A percentile compares a stretch with the other conserved stretches of the same genome.
phyloP scores from a whole-genome alignment of 2,797 vertebrate genomes.

The Dipus sagitta region DNA sequence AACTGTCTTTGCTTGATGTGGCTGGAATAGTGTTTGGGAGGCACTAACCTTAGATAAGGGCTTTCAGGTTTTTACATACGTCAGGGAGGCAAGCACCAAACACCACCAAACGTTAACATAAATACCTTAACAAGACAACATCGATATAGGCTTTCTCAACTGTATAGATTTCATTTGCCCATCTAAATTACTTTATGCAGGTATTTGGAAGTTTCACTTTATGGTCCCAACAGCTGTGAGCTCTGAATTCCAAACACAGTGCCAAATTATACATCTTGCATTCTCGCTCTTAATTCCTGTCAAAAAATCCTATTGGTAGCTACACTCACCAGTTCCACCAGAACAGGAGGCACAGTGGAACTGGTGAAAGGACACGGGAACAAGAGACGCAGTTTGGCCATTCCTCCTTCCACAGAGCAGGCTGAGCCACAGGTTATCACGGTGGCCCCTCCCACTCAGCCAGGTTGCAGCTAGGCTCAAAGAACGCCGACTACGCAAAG shows the following conservation, averaged over 20 bases:
- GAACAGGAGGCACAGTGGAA: neutral
- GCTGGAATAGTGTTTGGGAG: neutral
- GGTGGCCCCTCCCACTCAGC: neutral
- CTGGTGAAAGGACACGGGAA: neutral
- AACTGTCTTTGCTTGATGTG: neutral
- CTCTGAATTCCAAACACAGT: neutral
- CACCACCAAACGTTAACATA: neutral
- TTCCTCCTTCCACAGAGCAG: neutral
- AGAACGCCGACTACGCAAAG: neutral
- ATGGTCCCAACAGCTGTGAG: neutral
- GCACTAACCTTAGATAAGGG: neutral
- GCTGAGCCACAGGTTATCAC: neutral
- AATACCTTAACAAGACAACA: neutral
- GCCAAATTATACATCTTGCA: slow-evolving; percentile 16
- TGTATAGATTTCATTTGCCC: neutral
- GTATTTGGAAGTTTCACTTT: slow-evolving; percentile 45
- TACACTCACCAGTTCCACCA: neutral
- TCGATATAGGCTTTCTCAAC: neutral
- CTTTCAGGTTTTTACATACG: slow-evolving; percentile 19
- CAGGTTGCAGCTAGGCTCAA: neutral
- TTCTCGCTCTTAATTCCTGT: neutral
- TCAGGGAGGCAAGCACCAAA: neutral
- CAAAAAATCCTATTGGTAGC: slow-evolving; percentile 40
- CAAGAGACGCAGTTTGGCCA: neutral
- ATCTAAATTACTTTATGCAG: neutral